phyloP scores from a whole-genome alignment of 1,140 invertebrate genomes.

The Plectrocnemia conspersa region DNA sequence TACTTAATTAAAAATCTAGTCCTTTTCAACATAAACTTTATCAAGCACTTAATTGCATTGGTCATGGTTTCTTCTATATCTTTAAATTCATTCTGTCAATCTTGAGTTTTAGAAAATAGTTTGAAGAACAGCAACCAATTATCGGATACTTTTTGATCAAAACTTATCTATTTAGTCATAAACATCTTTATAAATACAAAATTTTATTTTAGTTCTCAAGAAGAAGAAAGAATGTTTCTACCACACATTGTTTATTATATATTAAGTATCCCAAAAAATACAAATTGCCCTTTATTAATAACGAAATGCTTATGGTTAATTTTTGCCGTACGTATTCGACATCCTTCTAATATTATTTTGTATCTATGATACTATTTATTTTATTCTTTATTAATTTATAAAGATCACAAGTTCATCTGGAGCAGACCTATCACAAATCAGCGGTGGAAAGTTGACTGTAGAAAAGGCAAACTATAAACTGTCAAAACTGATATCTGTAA shows the following conservation, averaged over 20 bases:
- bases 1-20: too few relatives aligned
- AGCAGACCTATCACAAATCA: constrained; percentile 1
- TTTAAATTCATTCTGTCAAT: background rate
- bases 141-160: too few relatives aligned
- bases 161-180: too few relatives aligned
- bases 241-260: constrained; percentile 28
- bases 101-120: background rate
- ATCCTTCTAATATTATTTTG: background rate
- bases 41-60: too few relatives aligned
- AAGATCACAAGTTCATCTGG: constrained; percentile 3
- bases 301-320: constrained; percentile 32
- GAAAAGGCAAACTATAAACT: constrained; percentile 27
- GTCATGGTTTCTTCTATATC: constrained; percentile 1
- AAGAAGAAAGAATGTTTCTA: constrained; percentile 4
- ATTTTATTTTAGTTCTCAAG: constrained; percentile 10
- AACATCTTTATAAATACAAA: background rate
- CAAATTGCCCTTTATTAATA: constrained; percentile 19
- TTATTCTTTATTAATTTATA: background rate
- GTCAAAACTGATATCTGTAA: constrained; percentile 10
- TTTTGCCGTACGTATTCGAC: constrained; percentile 26
- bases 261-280: constrained; percentile 14
- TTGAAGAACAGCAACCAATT: too few relatives aligned
- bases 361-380: background rate
- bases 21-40: too few relatives aligned
- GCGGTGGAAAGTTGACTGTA: constrained; percentile 19